Base-by-base conservation (phyloP, 2,888 invertebrate species). In the Trisateles emortualis region DNA sequence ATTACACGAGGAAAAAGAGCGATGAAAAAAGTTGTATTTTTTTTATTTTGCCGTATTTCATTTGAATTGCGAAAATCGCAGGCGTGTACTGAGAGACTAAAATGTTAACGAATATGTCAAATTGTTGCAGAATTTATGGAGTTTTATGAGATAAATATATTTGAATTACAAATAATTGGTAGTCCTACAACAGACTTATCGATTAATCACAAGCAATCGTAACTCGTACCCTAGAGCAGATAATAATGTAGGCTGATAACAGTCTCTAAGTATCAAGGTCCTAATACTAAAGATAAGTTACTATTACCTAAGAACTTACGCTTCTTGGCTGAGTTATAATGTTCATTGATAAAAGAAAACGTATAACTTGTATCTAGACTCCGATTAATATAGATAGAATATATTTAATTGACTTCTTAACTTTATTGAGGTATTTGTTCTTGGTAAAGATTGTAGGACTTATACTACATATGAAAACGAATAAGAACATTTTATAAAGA, bases 221-320 rank as follows among this genome's bases (percentile, higher is more conserved):
- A 44, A 40, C 51, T 64, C 36, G 55, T 36, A 44, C 52, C 49
- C 41, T 45, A 46, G 52, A 33, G 41, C 41, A 52, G 52, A 64
- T 67, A 61, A 53, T 52, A 61, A 53, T 52, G 52, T 43, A 39
- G 13, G 8, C 47, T 38, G 58, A 72, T 70, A 70, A 50, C 55
- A 35, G 46, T 56, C 30, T 35, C 22, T 35, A n/a, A 54, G 47
- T 43, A 59, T 46, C 54, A 48, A 56, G 43, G 58, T 9, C 64
- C 42, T 42, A 40, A 32, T 16, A 52, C 35, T 55, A 59, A 52
- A 71, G 67, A 74, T 65, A 74, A 65, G 56, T 52, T 45, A 35
- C 65, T 64, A 54, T 59, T 51, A 60, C 39, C 51, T 52, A 42
- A 47, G 3, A 57, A 67, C 43, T 62, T 50, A 47, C 35, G 13